Base-by-base conservation (phyloP, 2,888 invertebrate species). In the Aphelenchoides bicaudatus region DNA sequence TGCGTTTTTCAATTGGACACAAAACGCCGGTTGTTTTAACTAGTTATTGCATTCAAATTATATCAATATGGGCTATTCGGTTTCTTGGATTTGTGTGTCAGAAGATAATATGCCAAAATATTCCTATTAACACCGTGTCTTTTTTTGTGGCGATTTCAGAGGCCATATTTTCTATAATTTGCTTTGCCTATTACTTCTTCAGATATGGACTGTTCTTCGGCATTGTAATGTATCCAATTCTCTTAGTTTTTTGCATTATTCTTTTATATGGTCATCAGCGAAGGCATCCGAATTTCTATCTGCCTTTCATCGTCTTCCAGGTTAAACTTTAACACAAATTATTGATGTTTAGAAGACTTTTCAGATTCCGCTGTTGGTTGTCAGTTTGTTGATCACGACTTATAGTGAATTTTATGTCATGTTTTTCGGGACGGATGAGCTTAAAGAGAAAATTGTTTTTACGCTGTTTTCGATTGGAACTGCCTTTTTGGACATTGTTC, bases 301-400 rank as follows among this genome's bases (percentile, higher is more conserved):
- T 43, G 23, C 43, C 43, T 19, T 43, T 43, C 23, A 25, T 43
- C 43, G 25, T 43, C 23, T 43, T 43, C 25, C 21, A 43, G 43
- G 43, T 43, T 6, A 13, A 34, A 34, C 13, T 34, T 13, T 34
- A 34, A 34, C 16, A 13, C 34, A 13, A 13, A 34, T 34, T 34
- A 13, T 34, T 13, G 13, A 34, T 16, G 34, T 34, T 34, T 13
- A 34, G n/a, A n/a, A n/a, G n/a, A n/a, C n/a, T n/a, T 16, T 34
- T 34, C 34, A 43, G 43, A 43, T 8, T 6, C 43, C 43, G 6
- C 43, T 19, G 25, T 25, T 43, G 16, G 8, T 43, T 25, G 8
- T 43, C 43, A 21, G 21, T 19, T n/a, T 43, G 8, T 10, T n/a
- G 10, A 10, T 43, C 10, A 43, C 43, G 21, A 43, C 43, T 19